A percentile compares a stretch with the other conserved stretches of the same genome.
These are phyloP conservation scores for Parelbella ahira DNA, from an alignment of 2,888 invertebrate species.

Conservation along the genomic window DNA sequence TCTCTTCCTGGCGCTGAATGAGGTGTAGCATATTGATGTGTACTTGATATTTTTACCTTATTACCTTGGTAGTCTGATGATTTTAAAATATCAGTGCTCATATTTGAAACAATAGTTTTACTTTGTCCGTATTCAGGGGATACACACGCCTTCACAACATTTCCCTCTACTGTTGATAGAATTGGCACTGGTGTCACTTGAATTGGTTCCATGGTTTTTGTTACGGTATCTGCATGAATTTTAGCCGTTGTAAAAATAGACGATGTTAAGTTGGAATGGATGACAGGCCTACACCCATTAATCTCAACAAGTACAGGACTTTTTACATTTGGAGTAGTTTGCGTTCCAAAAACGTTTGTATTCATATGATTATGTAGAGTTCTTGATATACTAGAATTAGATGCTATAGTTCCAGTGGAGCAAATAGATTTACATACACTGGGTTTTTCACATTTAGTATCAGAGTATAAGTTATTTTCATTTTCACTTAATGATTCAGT, in stretches of 20 bases:
- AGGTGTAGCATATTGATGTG: neutral
- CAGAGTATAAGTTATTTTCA: constrained; percentile 40
- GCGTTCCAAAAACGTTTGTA: constrained; percentile 49
- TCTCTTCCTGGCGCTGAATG: neutral
- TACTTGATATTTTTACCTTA: constrained; percentile 1
- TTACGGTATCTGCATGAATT: constrained; percentile 62
- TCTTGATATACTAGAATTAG: constrained; percentile 1
- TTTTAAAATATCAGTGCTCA: constrained; percentile 14
- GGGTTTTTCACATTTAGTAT: constrained; percentile 30
- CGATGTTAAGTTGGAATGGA: constrained; percentile 48
- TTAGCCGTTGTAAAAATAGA: constrained; percentile 74
- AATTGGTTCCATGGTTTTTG: constrained; percentile 59
- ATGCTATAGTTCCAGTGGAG: constrained; percentile 1
- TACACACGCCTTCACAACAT: constrained; percentile 40
- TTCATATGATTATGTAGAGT: constrained; percentile 57
- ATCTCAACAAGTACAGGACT: constrained; percentile 60
- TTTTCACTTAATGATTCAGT: constrained; percentile 52
- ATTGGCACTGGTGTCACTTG: constrained; percentile 65
- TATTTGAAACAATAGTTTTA: constrained; percentile 17
- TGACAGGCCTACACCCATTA: constrained; percentile 46
- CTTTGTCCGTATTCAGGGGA: constrained; percentile 20
- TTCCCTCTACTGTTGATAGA: constrained; percentile 60
- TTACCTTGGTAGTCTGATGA: neutral
- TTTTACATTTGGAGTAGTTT: constrained; percentile 46
- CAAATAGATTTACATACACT: neutral